Evolutionary conservation across 1,140 invertebrate species (phyloP), one percentile per base, ranked within the genome.

Genomic region (Scaptodrosophila lebanonensis): DNA sequence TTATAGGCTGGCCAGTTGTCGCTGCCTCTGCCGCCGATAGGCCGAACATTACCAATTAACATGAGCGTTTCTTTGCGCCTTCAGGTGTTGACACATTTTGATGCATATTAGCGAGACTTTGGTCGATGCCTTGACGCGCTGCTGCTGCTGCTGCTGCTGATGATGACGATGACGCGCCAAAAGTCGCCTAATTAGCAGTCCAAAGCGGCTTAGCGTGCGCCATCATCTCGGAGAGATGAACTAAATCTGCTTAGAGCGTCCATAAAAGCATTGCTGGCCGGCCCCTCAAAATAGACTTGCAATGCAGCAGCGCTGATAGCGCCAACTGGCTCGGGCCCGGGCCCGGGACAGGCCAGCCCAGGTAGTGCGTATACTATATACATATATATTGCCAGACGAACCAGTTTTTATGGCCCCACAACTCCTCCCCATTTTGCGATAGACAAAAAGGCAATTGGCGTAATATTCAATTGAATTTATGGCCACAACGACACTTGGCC

Each of bases 381-480:
- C 13, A 30, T 29, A 43, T 22, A 20, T 12, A 18, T n/a, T n/a
- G n/a, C n/a, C n/a, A 5, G 4, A 15, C 12, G 30, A 44, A 63
- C 66, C 53, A 64, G 64, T 66, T 66, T 66, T 25, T 39, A 25
- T 54, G 20, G 49, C 32, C 43, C 30, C 20, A 29, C 11, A 52
- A 44, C 73, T 69, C 59, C 73, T 66, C 68, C 72, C 65, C 73
- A 43, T 66, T 61, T 65, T 40, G 64, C 64, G 75, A 79, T 79
- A 79, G 73, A 79, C 73, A 79, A 79, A 79, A 83, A 83, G 66
- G 82, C 82, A 84, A 76, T 84, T 76, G 76, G 82, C 76, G 82
- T 83, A 84, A 84, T 84, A 84, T 84, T 84, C 76, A 84, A 84
- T 84, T 84, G 79, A 73, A 84, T 85, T 83, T 85, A 85, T 85